Conservation (phyloP, 2,888 invertebrate species). For the Dione vanillae region DNA sequence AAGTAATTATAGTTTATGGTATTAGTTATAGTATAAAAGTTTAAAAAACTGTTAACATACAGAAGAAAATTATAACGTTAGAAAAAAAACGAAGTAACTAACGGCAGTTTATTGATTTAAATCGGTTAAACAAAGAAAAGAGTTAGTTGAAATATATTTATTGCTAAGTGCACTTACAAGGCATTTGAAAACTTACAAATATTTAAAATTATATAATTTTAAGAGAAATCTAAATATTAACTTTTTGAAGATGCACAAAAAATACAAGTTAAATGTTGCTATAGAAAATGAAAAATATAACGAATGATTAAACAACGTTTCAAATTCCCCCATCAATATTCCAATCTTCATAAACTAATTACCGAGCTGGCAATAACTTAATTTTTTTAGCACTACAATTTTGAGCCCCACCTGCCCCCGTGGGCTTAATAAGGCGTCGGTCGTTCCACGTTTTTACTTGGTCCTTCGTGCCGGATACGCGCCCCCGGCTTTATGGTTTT, state of each 20-base stretch:
- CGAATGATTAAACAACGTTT: slow-evolving; percentile 16
- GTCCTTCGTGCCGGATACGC: slow-evolving; percentile 65
- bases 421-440: slow-evolving; percentile 74
- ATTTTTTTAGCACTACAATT: slow-evolving; percentile 69
- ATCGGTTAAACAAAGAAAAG: no score
- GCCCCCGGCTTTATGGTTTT: slow-evolving; percentile 73
- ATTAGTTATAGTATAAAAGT: no score
- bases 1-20: no score
- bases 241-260: neutral
- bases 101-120: no score
- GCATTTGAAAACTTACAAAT: neutral
- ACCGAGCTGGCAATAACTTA: slow-evolving; percentile 59
- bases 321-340: slow-evolving; percentile 46
- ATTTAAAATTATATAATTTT: neutral
- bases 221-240: no score
- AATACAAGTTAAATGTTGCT: neutral
- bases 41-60: no score
- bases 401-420: slow-evolving; percentile 66
- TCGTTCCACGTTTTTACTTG: slow-evolving; percentile 70
- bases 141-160: no score
- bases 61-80: no score
- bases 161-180: no score
- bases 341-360: slow-evolving; percentile 51
- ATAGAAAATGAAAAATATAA: neutral
- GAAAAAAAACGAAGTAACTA: no score